Evolutionary conservation across 2,888 invertebrate species (phyloP), one percentile per base, ranked within the genome.

Genomic region (Aspidiotus rigidus): DNA sequence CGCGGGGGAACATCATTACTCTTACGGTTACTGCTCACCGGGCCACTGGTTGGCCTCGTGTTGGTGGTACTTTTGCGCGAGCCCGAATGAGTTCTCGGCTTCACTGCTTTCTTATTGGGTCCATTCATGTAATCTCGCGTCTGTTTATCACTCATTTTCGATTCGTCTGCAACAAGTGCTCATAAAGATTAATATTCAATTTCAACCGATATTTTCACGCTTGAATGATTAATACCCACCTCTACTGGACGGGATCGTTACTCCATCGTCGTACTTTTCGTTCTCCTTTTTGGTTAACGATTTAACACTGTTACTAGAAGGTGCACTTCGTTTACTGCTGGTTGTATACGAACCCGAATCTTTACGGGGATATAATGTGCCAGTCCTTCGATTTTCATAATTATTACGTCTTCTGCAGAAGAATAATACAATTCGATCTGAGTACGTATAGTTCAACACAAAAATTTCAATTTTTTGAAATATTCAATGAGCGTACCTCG

Each of bases 291-390:
- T 44, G 7, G 16, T 2, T 2, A 9, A 11, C n/a, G 63, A 16
- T 53, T 15, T 15, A 13, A 7, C 60, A 42, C 57, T 55, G 10
- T n/a, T 17, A 17, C 56, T 28, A 59, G 16, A 17, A 10, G 42
- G 7, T 0, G 56, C 40, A 28, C 40, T 67, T n/a, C 67, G 15
- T n/a, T 28, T 6, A 11, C 59, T 39, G 13, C 28, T 13, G 9
- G 39, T 64, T 7, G 49, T 17, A 39, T 67, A 67, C 8, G 67
- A 67, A 7, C 67, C 67, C 28, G 67, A 67, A 16, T 67, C 67
- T 53, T 67, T 67, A 5, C 67, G 44, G 53, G 67, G 42, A 40
- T 67, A 67, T 11, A 44, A 53, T 17, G 67, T 42, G 28, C 40
- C 64, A 11, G 67, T 28, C 60, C 67, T 67, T 2, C 67, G 67